Evolutionary conservation across 2,797 vertebrate genomes (phyloP).

Genomic region (Knipowitschia caucasica): DNA sequence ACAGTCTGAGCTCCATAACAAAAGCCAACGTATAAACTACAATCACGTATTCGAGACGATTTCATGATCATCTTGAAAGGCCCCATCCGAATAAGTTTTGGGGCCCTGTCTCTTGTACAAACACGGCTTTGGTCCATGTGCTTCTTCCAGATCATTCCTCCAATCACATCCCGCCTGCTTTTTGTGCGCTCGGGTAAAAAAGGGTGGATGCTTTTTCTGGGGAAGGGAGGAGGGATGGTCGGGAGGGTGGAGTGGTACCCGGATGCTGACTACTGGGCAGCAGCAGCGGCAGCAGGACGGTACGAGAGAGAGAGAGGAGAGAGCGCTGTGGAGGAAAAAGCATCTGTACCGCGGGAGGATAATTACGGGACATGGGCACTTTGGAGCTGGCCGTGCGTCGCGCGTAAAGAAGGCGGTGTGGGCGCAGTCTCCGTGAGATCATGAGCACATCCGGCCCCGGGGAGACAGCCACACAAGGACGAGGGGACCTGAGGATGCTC

Average conservation of each 20-base stretch:
- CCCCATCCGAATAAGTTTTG: no score
- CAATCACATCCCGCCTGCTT: conserved; percentile 14
- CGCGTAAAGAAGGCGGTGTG: conserved; percentile 5
- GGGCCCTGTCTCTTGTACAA: not conserved
- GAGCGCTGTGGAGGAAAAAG: not conserved
- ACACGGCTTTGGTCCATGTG: not conserved
- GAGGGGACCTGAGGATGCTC: conserved; percentile 65
- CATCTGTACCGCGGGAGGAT: conserved; percentile 17
- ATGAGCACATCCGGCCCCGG: conserved; percentile 51
- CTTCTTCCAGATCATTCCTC: conserved; percentile 10
- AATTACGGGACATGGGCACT: conserved; percentile 22
- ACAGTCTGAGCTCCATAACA: conserved; percentile 40
- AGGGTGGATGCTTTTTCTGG: conserved; percentile 35
- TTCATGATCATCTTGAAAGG: no score
- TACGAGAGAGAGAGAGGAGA: no score
- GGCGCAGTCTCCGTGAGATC: conserved; percentile 57
- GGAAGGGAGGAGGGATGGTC: conserved; percentile 19
- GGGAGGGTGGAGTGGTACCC: conserved; percentile 62
- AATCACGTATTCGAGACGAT: no score
- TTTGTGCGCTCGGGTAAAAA: conserved; percentile 2
- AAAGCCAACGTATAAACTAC: no score
- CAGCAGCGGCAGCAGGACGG: conserved; percentile 38
- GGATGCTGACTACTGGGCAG: conserved; percentile 79
- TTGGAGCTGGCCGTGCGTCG: not conserved
- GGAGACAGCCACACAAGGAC: conserved; percentile 36